phyloP scores from a whole-genome alignment of 2,797 vertebrate genomes.

The Sardinella longiceps region DNA sequence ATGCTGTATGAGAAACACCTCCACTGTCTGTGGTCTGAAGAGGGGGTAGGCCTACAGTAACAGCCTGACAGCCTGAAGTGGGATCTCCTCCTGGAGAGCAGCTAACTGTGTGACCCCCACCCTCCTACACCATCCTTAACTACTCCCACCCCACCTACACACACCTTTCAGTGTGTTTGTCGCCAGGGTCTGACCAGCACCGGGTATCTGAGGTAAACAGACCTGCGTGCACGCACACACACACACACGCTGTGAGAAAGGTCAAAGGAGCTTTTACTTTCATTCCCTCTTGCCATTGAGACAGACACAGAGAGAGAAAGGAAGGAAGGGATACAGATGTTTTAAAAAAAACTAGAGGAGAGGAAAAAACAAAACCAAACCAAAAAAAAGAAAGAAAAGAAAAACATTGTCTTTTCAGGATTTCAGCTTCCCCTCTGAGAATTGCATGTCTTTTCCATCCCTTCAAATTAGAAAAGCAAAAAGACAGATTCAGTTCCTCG shows the following conservation, averaged over 20 bases:
- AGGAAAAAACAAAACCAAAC: not conserved
- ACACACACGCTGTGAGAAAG: not conserved
- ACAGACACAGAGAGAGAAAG: not conserved
- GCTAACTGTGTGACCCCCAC: not conserved
- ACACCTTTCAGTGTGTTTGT: not conserved
- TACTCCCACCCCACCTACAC: not conserved
- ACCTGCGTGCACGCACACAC: constrained; percentile 23
- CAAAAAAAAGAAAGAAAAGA: constrained; percentile 10
- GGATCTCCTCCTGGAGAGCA: not conserved
- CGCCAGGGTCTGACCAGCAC: constrained; percentile 16
- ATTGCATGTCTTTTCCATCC: constrained; percentile 50
- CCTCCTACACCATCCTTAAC: too few species aligned
- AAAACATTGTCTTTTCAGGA: constrained; percentile 26
- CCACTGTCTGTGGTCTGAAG: not conserved
- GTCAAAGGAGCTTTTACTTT: constrained; percentile 20
- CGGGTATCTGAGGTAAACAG: constrained; percentile 50
- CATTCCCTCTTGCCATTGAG: not conserved
- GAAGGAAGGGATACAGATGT: not conserved
- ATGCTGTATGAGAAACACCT: not conserved
- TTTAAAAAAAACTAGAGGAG: not conserved
- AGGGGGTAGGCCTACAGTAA: too few species aligned
- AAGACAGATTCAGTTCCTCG: constrained; percentile 44
- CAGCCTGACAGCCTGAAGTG: constrained; percentile 5
- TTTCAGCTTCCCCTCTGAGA: constrained; percentile 50
- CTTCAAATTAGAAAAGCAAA: constrained; percentile 52